Evolutionary conservation across 2,797 vertebrate species (phyloP).

Genomic region (Galago senegalensis): DNA sequence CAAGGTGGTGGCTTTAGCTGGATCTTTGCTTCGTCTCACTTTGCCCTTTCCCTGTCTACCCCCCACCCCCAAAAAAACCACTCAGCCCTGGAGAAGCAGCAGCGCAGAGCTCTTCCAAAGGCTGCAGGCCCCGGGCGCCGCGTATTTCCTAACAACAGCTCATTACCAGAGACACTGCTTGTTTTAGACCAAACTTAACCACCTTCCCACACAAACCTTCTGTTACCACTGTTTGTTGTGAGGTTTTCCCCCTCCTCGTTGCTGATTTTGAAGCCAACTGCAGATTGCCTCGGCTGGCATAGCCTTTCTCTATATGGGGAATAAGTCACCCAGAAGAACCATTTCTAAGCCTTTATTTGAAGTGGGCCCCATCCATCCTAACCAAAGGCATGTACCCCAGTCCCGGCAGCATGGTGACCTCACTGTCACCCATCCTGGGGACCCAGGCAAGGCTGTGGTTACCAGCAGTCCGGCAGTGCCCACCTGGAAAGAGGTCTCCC

Average conservation of each 20-base stretch:
- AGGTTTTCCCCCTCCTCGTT: slow-evolving; percentile 56
- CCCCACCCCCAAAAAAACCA: rapidly evolving
- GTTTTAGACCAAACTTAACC: slow-evolving; percentile 85
- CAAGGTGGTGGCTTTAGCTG: neutral
- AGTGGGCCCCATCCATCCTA: neutral
- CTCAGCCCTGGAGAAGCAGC: neutral
- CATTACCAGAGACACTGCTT: slow-evolving; percentile 85
- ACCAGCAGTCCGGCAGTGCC: neutral
- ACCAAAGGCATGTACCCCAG: neutral
- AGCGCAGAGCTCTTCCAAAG: slow-evolving; percentile 52
- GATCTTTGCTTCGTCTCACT: neutral
- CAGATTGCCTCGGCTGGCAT: slow-evolving; percentile 64
- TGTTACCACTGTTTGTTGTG: slow-evolving; percentile 84
- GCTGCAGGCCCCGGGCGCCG: slow-evolving; percentile 29
- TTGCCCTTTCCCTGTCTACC: neutral
- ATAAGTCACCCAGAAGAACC: slow-evolving; percentile 9
- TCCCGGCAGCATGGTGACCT: neutral
- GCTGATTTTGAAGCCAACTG: slow-evolving; percentile 74
- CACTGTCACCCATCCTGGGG: neutral
- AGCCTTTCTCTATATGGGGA: slow-evolving; percentile 1
- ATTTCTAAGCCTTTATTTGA: neutral
- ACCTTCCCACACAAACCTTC: slow-evolving; percentile 86
- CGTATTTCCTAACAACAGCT: slow-evolving; percentile 82
- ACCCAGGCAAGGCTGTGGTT: neutral
- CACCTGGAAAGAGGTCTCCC: neutral